These are phyloP conservation scores for Cantharis rufa DNA, from an alignment of 2,888 invertebrate genomes.

Conservation along the genomic window DNA sequence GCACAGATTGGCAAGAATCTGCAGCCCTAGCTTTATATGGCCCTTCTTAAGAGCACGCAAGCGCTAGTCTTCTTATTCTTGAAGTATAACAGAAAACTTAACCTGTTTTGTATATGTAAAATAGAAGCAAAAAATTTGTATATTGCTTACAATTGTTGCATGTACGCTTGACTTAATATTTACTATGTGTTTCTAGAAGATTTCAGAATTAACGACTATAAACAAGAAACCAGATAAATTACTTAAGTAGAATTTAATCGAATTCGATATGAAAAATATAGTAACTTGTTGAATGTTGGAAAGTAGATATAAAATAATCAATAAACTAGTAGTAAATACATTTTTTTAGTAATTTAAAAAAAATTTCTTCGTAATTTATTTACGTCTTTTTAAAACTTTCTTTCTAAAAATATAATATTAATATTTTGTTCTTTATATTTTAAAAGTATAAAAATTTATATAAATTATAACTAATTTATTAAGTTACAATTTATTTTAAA, in stretches of 20 bases:
- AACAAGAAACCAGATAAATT: neutral
- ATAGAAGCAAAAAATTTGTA: neutral
- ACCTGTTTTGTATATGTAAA: neutral
- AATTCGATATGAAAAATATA: neutral
- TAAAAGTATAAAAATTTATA: neutral
- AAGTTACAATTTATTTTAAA: neutral
- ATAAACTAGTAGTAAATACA: neutral
- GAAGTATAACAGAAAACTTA: constrained; percentile 19
- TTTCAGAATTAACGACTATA: neutral
- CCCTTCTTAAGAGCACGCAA: constrained; percentile 30
- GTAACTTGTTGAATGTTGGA: neutral
- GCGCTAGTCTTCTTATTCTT: constrained; percentile 32
- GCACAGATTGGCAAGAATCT: constrained; percentile 43
- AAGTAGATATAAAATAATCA: neutral
- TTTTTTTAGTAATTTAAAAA: neutral
- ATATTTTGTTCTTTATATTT: neutral
- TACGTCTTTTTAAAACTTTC: neutral
- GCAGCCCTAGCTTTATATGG: constrained; percentile 31
- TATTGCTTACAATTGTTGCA: neutral
- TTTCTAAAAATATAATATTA: neutral
- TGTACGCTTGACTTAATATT: neutral
- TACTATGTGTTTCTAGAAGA: neutral
- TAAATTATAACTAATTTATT: neutral
- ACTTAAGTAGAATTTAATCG: neutral
- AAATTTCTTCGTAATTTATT: neutral